Base-by-base conservation (phyloP, 2,113 vertebrate genomes). In the Gnathonemus longibarbis region DNA sequence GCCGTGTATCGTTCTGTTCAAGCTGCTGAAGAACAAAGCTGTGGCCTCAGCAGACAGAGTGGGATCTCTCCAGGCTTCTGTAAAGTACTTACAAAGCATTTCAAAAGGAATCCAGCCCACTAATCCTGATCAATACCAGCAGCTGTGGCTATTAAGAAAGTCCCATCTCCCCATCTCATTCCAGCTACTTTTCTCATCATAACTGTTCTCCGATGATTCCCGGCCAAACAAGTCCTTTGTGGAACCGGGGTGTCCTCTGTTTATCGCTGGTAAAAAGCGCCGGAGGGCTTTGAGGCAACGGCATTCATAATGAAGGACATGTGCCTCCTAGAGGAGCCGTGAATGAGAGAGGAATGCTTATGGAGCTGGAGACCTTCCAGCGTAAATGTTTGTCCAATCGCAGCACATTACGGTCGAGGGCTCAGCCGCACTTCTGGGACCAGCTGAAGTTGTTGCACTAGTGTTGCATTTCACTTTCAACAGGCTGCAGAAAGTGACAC, bases 311-410 rank as follows among this genome's bases (percentile, higher is more conserved):
- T 83, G 90, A 53, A 62, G 77, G 56, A 17, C 86, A 70, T 83
- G 74, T 11, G 10, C 17, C 74, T 87, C 66, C 85, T 52, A 49
- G 77, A 85, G 48, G 85, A 42, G 35, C 35, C 74, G 8, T 39
- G n/a, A 80, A 87, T 56, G 24, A 31, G 39, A 89, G 46, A 53
- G 8, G 24, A 45, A 89, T 52, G 45, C 8, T 84, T 19, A 19
- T 77, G 90, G 45, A 77, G 1, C 39, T 88, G 52, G 70, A 8
- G 90, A 83, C 89, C 88, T 91, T 91, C 92, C 90, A 90, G 35
- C 35, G 3, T 24, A 45, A 88, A 87, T 88, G 45, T n/a, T 58
- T 70, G 50, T 66, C 45, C 70, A 42, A 24, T 27, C 35, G 17
- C 48, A 17, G 48, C 17, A 58, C 15, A 62, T 35, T 62, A 49